Percentiles rank a stretch among this genome's conserved stretches.
Conservation (phyloP, 2,797 vertebrate genomes). For the Pseudotriccus pelzelni region DNA sequence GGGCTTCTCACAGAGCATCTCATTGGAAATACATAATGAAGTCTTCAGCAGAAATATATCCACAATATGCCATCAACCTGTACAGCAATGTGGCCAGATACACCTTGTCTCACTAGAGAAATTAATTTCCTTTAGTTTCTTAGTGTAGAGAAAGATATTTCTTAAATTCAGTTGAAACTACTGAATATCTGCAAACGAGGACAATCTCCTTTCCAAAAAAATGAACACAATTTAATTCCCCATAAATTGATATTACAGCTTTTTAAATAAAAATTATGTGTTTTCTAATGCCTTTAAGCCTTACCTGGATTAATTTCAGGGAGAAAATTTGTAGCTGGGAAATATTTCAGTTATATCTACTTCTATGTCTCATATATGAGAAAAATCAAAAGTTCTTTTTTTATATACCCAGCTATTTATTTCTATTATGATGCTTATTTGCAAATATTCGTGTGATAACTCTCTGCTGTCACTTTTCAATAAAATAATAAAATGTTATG, state of each 20-base stretch:
- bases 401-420: neutral
- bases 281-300: neutral
- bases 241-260: neutral
- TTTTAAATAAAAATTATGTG: neutral
- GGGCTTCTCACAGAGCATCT: neutral
- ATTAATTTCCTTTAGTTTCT: neutral
- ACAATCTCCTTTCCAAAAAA: neutral
- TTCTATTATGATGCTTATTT: neutral
- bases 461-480: neutral
- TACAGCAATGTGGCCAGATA: neutral
- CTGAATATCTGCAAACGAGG: neutral
- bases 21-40: neutral
- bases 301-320: neutral
- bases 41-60: neutral
- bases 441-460: neutral
- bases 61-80: fast-evolving
- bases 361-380: neutral
- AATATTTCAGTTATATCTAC: neutral
- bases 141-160: neutral
- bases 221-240: neutral
- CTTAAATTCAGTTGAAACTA: neutral
- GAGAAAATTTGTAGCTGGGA: neutral
- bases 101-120: neutral
- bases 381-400: neutral
- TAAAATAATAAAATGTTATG: neutral